Evolutionary conservation across 2,888 invertebrate species (phyloP).

Genomic region (Watsonalla cultraria): DNA sequence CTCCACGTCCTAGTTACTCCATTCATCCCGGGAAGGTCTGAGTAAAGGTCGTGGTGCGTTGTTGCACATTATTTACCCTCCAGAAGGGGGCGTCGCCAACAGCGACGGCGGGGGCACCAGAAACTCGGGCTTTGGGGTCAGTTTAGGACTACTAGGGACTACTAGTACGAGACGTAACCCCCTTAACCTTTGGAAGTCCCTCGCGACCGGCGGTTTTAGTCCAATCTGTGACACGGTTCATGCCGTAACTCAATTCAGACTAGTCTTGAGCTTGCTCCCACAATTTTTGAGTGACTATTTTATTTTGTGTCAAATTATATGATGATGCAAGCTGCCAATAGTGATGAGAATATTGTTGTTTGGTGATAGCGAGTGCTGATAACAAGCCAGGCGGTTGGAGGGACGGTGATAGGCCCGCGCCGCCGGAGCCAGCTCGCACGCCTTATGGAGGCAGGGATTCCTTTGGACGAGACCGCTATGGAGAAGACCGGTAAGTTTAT

Average conservation of each 20-base stretch:
- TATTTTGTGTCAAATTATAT: neutral
- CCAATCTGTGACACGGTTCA: constrained; percentile 80
- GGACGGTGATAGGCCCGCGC: constrained; percentile 61
- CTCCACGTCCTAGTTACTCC: constrained; percentile 48
- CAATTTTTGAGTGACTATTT: constrained; percentile 47
- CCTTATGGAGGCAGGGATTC: constrained; percentile 74
- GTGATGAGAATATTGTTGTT: neutral
- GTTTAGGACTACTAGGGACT: constrained; percentile 77
- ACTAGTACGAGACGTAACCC: constrained; percentile 66
- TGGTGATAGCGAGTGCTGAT: constrained; percentile 56
- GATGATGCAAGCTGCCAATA: no score
- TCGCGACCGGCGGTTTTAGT: constrained; percentile 84
- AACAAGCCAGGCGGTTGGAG: constrained; percentile 74
- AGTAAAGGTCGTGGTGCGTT: constrained; percentile 75
- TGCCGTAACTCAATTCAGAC: constrained; percentile 89
- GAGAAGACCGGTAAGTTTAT: constrained; percentile 39
- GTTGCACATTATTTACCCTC: constrained; percentile 52
- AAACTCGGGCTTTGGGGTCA: constrained; percentile 69
- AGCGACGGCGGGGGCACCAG: constrained; percentile 83
- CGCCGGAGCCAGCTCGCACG: constrained; percentile 59
- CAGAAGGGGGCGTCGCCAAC: constrained; percentile 80
- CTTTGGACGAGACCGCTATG: constrained; percentile 58
- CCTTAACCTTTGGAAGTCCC: constrained; percentile 79
- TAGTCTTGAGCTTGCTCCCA: constrained; percentile 82
- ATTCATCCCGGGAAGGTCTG: constrained; percentile 88